phyloP scores from a whole-genome alignment of 2,888 invertebrate species.

The Bruchidius siliquastri region DNA sequence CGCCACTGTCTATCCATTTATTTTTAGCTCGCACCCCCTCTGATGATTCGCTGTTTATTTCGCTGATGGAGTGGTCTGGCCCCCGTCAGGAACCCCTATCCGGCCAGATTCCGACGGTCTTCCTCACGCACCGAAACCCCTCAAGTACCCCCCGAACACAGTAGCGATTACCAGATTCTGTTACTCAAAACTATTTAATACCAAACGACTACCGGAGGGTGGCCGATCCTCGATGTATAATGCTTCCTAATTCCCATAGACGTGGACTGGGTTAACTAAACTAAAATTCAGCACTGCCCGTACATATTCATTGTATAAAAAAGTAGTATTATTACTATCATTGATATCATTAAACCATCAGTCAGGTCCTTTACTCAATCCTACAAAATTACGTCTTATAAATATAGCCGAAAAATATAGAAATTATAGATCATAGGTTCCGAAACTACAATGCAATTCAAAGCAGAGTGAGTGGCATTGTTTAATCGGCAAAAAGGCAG shows the following conservation, averaged over 20 bases:
- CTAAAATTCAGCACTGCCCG: no score
- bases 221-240: slow-evolving; percentile 19
- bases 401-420: no score
- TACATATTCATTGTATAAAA: no score
- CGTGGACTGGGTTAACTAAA: background rate
- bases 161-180: slow-evolving; percentile 36
- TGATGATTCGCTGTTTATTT: background rate
- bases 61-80: background rate
- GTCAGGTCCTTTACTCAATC: no score
- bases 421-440: no score
- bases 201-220: slow-evolving; percentile 20
- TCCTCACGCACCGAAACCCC: slow-evolving; percentile 35
- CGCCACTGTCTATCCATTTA: background rate
- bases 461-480: no score
- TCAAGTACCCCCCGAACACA: slow-evolving; percentile 33
- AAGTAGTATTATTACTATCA: no score
- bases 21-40: background rate
- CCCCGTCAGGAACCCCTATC: background rate
- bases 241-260: slow-evolving; percentile 13
- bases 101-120: slow-evolving; percentile 10
- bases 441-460: no score
- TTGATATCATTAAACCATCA: no score
- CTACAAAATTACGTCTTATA: no score
- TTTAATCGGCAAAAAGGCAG: no score
- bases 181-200: slow-evolving; percentile 33